These are phyloP conservation scores for Hetaerina titia DNA, from an alignment of 2,888 invertebrate species.

Conservation along the genomic window DNA sequence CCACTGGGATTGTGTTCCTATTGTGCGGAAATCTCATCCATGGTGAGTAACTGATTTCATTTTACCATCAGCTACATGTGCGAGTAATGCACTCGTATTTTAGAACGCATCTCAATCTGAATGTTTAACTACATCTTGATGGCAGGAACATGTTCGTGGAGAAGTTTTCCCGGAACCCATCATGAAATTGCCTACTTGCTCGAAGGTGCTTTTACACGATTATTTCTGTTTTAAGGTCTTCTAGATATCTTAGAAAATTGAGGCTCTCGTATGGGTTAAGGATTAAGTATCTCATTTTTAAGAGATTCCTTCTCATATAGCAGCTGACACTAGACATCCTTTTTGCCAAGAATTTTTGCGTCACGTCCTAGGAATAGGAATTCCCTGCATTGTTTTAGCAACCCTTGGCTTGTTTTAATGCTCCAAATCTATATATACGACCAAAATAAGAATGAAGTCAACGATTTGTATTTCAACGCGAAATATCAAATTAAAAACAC, in stretches of 20 bases:
- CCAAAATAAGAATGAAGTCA: too few relatives aligned
- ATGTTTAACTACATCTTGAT: not conserved
- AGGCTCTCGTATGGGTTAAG: too few relatives aligned
- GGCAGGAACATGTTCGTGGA: not conserved
- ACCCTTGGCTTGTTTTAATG: too few relatives aligned
- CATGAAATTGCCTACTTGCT: not conserved
- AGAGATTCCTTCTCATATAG: not conserved
- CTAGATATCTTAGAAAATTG: too few relatives aligned
- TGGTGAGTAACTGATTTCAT: slow-evolving; percentile 19
- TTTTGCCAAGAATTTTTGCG: not conserved
- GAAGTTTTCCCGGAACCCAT: not conserved
- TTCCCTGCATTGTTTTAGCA: too few relatives aligned
- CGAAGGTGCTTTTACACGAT: not conserved
- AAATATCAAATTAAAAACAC: too few relatives aligned
- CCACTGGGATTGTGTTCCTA: slow-evolving; percentile 35
- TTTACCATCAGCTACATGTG: not conserved
- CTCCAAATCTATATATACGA: too few relatives aligned
- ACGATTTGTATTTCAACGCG: too few relatives aligned
- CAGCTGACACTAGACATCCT: not conserved
- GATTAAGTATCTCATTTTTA: not conserved
- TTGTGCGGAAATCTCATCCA: slow-evolving; percentile 56
- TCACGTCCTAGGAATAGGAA: too few relatives aligned
- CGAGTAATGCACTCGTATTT: too few relatives aligned
- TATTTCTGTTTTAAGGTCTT: too few relatives aligned
- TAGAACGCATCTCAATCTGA: not conserved